phyloP scores from a whole-genome alignment of 1,140 invertebrate species.

The Elysia chlorotica region DNA sequence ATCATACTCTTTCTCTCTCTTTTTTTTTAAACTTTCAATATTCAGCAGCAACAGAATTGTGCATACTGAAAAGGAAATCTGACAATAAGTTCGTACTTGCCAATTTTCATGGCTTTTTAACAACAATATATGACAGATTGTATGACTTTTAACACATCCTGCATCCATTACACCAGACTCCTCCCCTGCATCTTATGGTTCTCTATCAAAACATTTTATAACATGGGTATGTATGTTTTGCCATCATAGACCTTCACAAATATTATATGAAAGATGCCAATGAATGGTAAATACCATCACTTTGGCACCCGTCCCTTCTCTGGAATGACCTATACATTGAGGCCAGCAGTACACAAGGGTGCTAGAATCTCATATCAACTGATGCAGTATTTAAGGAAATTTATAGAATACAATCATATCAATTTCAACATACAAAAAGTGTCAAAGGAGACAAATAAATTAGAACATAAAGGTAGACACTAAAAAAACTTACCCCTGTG shows the following conservation, averaged over 20 bases:
- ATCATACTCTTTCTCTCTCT: too few species aligned
- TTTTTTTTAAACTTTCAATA: too few species aligned
- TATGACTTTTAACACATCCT: too few species aligned
- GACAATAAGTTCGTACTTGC: too few species aligned
- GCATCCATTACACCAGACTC: too few species aligned
- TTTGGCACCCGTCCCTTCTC: constrained; percentile 20
- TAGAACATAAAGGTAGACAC: not conserved
- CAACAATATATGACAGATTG: not conserved
- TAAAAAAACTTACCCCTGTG: constrained; percentile 73
- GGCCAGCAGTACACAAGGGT: constrained; percentile 12
- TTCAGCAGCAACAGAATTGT: too few species aligned
- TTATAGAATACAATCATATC: not conserved
- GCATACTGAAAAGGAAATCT: too few species aligned
- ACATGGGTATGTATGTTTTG: too few species aligned
- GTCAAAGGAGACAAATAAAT: not conserved
- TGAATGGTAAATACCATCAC: not conserved
- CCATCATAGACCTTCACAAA: not conserved
- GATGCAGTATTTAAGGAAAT: not conserved
- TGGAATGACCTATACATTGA: constrained; percentile 10
- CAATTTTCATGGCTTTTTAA: too few species aligned
- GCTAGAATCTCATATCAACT: not conserved
- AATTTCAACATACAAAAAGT: constrained; percentile 6
- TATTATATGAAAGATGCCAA: not conserved
- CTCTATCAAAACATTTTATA: too few species aligned
- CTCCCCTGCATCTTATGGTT: too few species aligned